These are phyloP conservation scores for Palaemon carinicauda DNA, from an alignment of 1,140 invertebrate species.

Conservation along the genomic window DNA sequence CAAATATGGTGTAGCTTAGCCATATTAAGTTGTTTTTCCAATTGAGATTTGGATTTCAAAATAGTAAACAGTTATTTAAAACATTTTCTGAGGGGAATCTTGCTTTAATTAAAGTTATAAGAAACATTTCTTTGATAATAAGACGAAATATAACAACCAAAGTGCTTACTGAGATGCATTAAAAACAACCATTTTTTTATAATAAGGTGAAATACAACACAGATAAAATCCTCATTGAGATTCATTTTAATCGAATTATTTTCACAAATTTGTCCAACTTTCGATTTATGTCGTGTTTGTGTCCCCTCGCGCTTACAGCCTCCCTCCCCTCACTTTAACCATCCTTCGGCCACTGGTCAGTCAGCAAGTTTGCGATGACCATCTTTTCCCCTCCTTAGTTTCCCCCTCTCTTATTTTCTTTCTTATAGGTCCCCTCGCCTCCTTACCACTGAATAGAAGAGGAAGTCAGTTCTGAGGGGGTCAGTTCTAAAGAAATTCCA, in stretches of 20 bases:
- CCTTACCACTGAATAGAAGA: not conserved
- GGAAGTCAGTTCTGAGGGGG: slow-evolving; percentile 40
- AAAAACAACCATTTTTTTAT: too few relatives aligned
- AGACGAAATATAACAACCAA: too few relatives aligned
- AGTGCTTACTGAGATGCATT: too few relatives aligned
- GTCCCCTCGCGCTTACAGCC: not conserved
- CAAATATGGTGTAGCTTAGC: too few relatives aligned
- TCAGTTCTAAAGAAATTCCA: slow-evolving; percentile 39
- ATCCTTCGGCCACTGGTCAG: slow-evolving; percentile 8
- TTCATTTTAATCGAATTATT: not conserved
- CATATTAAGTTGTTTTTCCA: too few relatives aligned
- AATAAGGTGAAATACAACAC: too few relatives aligned
- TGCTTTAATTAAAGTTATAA: too few relatives aligned
- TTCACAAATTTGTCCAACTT: not conserved
- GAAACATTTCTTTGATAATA: too few relatives aligned
- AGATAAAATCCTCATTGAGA: too few relatives aligned
- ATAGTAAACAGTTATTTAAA: too few relatives aligned
- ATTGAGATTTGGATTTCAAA: too few relatives aligned
- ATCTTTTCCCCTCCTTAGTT: slow-evolving; percentile 12
- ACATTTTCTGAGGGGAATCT: too few relatives aligned
- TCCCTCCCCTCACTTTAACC: not conserved
- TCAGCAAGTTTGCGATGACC: slow-evolving; percentile 4
- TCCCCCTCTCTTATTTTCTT: not conserved
- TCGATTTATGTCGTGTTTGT: not conserved
- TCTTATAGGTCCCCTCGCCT: not conserved